A percentile compares a stretch with the other conserved stretches of the same genome.
These are phyloP conservation scores for Oenanthe oenanthe DNA, from an alignment of 2,113 vertebrate species.

Conservation along the genomic window DNA sequence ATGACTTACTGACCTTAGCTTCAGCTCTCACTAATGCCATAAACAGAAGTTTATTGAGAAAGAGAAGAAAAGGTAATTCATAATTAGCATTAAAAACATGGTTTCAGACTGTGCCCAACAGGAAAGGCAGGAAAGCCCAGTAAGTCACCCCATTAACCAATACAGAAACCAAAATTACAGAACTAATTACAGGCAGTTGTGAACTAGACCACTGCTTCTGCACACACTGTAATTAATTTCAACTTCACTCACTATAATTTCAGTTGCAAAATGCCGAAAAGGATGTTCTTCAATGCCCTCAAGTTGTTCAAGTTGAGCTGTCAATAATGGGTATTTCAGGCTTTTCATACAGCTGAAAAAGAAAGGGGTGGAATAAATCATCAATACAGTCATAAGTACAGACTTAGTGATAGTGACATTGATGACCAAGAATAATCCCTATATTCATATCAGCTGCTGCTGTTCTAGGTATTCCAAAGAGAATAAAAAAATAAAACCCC, in stretches of 20 bases:
- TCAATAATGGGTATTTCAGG: constrained; percentile 86
- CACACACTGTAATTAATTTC: background rate
- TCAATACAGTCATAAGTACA: background rate
- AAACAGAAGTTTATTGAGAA: background rate
- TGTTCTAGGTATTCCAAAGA: background rate
- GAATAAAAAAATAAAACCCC: background rate
- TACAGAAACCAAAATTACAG: background rate
- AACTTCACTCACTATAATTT: constrained; percentile 83
- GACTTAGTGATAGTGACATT: background rate
- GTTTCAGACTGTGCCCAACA: background rate
- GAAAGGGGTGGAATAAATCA: constrained; percentile 5
- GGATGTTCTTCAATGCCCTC: constrained; percentile 79
- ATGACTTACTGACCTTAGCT: background rate
- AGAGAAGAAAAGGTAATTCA: background rate
- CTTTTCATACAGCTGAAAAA: constrained; percentile 88
- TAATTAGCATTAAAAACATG: background rate
- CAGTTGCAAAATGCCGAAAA: constrained; percentile 83
- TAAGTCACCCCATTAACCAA: background rate
- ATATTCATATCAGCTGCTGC: background rate
- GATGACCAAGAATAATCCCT: background rate
- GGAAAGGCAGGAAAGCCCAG: background rate
- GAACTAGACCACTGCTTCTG: background rate
- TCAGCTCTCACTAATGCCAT: background rate
- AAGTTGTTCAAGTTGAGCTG: constrained; percentile 81
- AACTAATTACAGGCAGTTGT: background rate